Percentiles rank a stretch among this genome's conserved stretches.
Conservation (phyloP, 2,113 vertebrate species). For the Chaetura pelagica region DNA sequence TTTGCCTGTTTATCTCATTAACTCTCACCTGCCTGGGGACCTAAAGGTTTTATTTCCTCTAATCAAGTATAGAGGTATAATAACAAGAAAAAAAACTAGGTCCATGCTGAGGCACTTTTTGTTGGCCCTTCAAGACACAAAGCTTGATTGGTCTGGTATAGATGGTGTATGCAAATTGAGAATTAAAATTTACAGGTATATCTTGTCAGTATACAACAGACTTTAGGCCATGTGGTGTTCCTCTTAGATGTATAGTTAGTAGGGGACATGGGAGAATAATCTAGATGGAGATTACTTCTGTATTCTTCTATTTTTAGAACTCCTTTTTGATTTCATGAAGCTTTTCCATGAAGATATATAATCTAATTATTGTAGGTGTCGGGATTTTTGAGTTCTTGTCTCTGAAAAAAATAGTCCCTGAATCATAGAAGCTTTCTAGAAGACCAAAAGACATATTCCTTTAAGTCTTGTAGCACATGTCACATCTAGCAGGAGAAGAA, state of each 20-base stretch:
- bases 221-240: not conserved
- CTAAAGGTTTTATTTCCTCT: not conserved
- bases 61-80: not conserved
- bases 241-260: not conserved
- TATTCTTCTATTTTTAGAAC: not conserved
- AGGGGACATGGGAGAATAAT: not conserved
- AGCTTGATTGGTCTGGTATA: not conserved
- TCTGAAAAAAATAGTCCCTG: not conserved
- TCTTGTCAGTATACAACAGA: not conserved
- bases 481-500: not conserved
- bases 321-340: not conserved
- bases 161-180: not conserved
- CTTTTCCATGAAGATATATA: not conserved
- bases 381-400: not conserved
- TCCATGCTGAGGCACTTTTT: not conserved
- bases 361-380: not conserved
- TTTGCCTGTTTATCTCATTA: not conserved
- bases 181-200: not conserved
- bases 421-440: not conserved
- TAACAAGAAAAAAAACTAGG: not conserved
- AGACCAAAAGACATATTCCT: not conserved
- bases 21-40: not conserved
- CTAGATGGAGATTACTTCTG: not conserved
- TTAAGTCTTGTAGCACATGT: not conserved
- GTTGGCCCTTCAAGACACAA: not conserved